A percentile compares a stretch with the other conserved stretches of the same genome.
These are phyloP conservation scores for Phenganax subtilis DNA, from an alignment of 92 coral and sea anemone species.

Conservation along the genomic window DNA sequence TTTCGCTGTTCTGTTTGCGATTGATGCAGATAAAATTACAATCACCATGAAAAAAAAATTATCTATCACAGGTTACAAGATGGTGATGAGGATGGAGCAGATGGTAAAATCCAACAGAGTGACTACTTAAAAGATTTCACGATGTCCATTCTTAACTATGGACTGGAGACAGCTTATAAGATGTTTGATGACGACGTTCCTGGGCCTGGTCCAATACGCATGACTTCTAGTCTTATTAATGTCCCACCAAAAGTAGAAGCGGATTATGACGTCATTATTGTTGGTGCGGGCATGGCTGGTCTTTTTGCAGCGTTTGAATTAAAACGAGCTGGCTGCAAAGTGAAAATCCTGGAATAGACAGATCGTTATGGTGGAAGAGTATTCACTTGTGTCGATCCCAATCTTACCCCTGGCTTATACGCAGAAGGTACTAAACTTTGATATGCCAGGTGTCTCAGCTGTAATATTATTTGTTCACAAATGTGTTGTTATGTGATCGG, in stretches of 20 bases:
- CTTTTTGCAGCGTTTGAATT: conserved; percentile 46
- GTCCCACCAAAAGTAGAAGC: background rate
- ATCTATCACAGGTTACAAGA: background rate
- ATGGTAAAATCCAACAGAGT: conserved; percentile 42
- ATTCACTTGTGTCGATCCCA: conserved; percentile 30
- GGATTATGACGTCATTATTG: conserved; percentile 12
- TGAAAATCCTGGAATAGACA: conserved; percentile 37
- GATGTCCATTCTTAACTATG: conserved; percentile 20
- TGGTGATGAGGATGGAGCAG: background rate
- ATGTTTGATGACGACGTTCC: background rate
- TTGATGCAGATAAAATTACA: too few species aligned
- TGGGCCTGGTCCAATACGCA: too few species aligned
- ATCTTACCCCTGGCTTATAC: conserved; percentile 40
- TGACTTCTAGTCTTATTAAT: conserved; percentile 26
- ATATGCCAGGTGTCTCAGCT: too few species aligned
- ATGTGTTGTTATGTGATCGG: too few species aligned
- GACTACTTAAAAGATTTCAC: conserved; percentile 40
- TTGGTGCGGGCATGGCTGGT: too few species aligned
- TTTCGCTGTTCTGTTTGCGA: too few species aligned
- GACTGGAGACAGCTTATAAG: conserved; percentile 40
- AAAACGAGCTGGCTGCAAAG: conserved; percentile 34
- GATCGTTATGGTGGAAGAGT: conserved; percentile 37
- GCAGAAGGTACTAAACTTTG: conserved; percentile 35
- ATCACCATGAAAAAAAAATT: too few species aligned
- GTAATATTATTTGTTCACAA: too few species aligned